Evolutionary conservation across 1,140 invertebrate genomes (phyloP).

Genomic region (Goniozus legneri): DNA sequence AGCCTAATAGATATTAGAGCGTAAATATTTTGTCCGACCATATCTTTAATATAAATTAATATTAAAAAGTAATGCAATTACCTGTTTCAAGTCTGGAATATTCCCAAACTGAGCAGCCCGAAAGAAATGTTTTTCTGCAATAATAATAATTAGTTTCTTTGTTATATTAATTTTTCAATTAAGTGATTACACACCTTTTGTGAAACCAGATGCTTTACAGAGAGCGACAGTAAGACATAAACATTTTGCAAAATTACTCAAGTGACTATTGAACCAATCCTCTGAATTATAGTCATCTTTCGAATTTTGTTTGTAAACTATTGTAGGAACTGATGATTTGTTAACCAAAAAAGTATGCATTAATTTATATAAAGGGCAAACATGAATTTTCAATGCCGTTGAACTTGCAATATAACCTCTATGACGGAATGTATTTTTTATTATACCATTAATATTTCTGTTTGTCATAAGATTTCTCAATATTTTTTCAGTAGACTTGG

Average conservation of each 20-base stretch:
- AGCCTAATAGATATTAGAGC: constrained; percentile 22
- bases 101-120: constrained; percentile 63
- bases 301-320: background rate
- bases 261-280: constrained; percentile 11
- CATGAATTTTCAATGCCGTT: constrained; percentile 1
- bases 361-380: constrained; percentile 14
- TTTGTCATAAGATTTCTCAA: too few relatives aligned
- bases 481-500: too few relatives aligned
- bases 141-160: constrained; percentile 19
- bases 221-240: constrained; percentile 27
- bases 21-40: background rate
- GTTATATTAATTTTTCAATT: background rate
- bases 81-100: constrained; percentile 59
- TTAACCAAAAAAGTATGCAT: constrained; percentile 6
- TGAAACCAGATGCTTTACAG: constrained; percentile 22
- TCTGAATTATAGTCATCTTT: constrained; percentile 1
- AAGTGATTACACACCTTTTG: constrained; percentile 24
- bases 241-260: constrained; percentile 22
- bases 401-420: constrained; percentile 26
- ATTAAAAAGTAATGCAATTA: constrained; percentile 28
- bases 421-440: too few relatives aligned
- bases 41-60: background rate
- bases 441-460: too few relatives aligned
- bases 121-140: constrained; percentile 62
- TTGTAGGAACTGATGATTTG: background rate